These are phyloP conservation scores for Drosophila niveifrons DNA, from an alignment of 2,888 invertebrate species.

Conservation along the genomic window DNA sequence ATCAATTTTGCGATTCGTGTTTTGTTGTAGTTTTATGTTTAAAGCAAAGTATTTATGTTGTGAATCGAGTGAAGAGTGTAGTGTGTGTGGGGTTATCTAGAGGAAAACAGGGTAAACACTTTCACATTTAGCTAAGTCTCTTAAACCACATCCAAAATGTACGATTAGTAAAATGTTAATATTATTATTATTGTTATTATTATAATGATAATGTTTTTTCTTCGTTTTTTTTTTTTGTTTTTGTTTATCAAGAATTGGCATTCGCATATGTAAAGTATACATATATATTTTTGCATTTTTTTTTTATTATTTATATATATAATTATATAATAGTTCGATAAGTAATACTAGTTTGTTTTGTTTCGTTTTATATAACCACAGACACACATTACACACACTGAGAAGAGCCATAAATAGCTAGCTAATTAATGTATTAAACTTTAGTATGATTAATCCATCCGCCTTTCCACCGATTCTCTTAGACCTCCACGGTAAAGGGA, in stretches of 20 bases:
- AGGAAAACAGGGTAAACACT: constrained; percentile 45
- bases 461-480: constrained; percentile 50
- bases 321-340: constrained; percentile 62
- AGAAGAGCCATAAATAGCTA: constrained; percentile 76
- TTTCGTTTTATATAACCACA: constrained; percentile 66
- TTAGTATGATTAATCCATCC: constrained; percentile 20
- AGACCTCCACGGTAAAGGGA: constrained; percentile 92
- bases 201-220: constrained; percentile 55
- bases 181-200: constrained; percentile 42
- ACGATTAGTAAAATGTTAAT: constrained; percentile 71
- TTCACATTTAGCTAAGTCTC: constrained; percentile 75
- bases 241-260: constrained; percentile 72
- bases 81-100: constrained; percentile 30
- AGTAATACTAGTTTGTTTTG: constrained; percentile 77
- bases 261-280: constrained; percentile 65
- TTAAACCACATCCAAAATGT: constrained; percentile 77
- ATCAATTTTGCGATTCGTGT: constrained; percentile 43
- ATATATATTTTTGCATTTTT: constrained; percentile 23
- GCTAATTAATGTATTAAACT: constrained; percentile 64
- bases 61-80: constrained; percentile 14
- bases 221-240: constrained; percentile 36
- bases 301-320: constrained; percentile 32
- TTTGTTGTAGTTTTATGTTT: constrained; percentile 13
- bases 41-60: constrained; percentile 22
- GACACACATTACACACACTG: constrained; percentile 71